A percentile compares a stretch with the other conserved stretches of the same genome.
These are phyloP conservation scores for Brachionus calyciflorus DNA, from an alignment of 1,140 invertebrate species.

Conservation along the genomic window DNA sequence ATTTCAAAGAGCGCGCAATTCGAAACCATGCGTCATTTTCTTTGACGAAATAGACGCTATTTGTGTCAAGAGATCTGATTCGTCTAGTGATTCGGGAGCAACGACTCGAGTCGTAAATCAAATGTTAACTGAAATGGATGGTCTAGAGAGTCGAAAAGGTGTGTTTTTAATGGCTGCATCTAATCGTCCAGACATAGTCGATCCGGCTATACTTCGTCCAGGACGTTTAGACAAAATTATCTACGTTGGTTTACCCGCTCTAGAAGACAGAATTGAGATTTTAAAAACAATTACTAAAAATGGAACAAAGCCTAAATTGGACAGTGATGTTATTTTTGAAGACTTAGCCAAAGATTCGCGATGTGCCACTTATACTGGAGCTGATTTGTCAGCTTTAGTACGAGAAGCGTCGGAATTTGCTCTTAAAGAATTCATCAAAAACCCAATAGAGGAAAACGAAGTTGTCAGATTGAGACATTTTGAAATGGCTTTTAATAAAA, in stretches of 20 bases:
- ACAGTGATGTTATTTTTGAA: conserved; percentile 73
- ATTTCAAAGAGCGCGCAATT: conserved; percentile 88
- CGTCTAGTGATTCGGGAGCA: conserved; percentile 3
- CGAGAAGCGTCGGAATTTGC: conserved; percentile 76
- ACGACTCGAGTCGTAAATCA: conserved; percentile 82
- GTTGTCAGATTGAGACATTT: conserved; percentile 65
- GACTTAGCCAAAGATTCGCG: conserved; percentile 66
- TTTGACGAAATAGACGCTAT: conserved; percentile 98
- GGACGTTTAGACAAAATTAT: conserved; percentile 88
- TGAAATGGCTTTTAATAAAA: conserved; percentile 69
- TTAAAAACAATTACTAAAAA: conserved; percentile 68
- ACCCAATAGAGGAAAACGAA: conserved; percentile 48
- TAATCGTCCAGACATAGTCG: conserved; percentile 93
- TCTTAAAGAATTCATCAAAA: conserved; percentile 66
- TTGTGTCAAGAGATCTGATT: conserved; percentile 80
- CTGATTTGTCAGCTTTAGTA: conserved; percentile 82
- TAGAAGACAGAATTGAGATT: conserved; percentile 79
- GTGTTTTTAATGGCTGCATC: conserved; percentile 93
- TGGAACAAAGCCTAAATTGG: conserved; percentile 72
- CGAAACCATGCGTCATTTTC: conserved; percentile 95
- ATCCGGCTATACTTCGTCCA: conserved; percentile 88
- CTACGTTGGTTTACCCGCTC: conserved; percentile 83
- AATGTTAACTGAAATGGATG: conserved; percentile 97
- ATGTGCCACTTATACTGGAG: conserved; percentile 81
- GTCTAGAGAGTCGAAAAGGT: conserved; percentile 77